These are phyloP conservation scores for Druon quercuslanigerum DNA, from an alignment of 1,140 invertebrate species.

Conservation along the genomic window DNA sequence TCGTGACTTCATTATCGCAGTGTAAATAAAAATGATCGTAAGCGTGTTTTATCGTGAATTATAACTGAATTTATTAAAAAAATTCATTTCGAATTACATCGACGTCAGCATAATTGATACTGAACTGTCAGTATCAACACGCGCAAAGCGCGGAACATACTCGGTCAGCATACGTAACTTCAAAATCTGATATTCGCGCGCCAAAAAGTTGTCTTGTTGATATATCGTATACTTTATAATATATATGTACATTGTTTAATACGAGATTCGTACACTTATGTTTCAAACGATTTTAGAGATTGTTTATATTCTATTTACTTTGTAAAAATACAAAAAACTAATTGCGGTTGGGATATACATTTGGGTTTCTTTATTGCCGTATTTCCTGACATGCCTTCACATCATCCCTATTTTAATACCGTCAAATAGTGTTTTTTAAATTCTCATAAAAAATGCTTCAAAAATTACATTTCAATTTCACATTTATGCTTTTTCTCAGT, in stretches of 20 bases:
- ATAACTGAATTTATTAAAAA: constrained; percentile 3
- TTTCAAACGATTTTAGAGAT: constrained; percentile 72
- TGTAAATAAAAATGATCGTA: constrained; percentile 69
- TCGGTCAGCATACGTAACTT: constrained; percentile 30
- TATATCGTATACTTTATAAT: constrained; percentile 72
- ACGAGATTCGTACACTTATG: constrained; percentile 69
- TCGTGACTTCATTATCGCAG: constrained; percentile 75
- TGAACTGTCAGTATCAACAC: not conserved
- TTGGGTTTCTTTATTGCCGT: constrained; percentile 17
- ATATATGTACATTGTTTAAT: constrained; percentile 65
- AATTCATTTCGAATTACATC: constrained; percentile 28
- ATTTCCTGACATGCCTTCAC: not conserved
- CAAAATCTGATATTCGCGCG: constrained; percentile 54
- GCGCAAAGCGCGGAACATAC: not conserved
- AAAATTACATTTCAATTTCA: too few relatives aligned
- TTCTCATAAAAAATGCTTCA: too few relatives aligned
- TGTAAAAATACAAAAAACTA: constrained; percentile 73
- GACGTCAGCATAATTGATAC: not conserved
- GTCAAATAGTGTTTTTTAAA: too few relatives aligned
- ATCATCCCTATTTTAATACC: too few relatives aligned
- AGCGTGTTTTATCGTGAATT: constrained; percentile 45
- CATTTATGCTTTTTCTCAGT: too few relatives aligned
- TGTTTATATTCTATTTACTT: constrained; percentile 75
- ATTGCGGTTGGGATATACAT: constrained; percentile 65
- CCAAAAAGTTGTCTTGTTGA: constrained; percentile 70